Conservation (phyloP, 1,140 invertebrate genomes). For the Ephestia elutella region DNA sequence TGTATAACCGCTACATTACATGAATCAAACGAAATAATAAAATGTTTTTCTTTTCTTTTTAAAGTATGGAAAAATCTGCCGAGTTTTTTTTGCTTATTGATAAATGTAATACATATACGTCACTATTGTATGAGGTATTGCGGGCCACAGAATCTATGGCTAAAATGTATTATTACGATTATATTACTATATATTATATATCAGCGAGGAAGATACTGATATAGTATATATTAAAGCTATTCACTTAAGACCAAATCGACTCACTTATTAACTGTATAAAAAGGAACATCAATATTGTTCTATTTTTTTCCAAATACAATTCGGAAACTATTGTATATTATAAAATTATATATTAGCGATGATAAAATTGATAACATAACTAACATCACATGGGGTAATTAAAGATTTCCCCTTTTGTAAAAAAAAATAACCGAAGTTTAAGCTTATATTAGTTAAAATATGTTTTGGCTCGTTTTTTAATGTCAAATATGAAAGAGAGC, state of each 20-base stretch:
- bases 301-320: too few species aligned
- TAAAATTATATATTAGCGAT: neutral
- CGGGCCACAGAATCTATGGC: conserved; percentile 67
- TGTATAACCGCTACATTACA: neutral
- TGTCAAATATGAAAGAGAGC: too few species aligned
- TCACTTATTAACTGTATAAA: conserved; percentile 15
- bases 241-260: conserved; percentile 63
- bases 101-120: conserved; percentile 37
- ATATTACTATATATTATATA: conserved; percentile 37
- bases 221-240: conserved; percentile 66
- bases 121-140: conserved; percentile 64
- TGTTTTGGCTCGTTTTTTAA: too few species aligned
- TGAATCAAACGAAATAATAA: too few species aligned
- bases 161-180: conserved; percentile 44
- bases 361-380: too few species aligned
- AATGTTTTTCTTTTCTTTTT: too few species aligned
- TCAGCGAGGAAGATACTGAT: conserved; percentile 69
- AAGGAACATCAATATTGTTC: neutral
- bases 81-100: conserved; percentile 35
- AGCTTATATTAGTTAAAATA: too few species aligned
- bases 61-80: conserved; percentile 31
- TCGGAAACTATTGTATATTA: neutral
- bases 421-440: too few species aligned
- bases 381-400: too few species aligned
- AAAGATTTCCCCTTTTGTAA: too few species aligned